A percentile compares a stretch with the other conserved stretches of the same genome.
These are phyloP conservation scores for Luscinia megarhynchos DNA, from an alignment of 2,797 vertebrate species.

Conservation along the genomic window DNA sequence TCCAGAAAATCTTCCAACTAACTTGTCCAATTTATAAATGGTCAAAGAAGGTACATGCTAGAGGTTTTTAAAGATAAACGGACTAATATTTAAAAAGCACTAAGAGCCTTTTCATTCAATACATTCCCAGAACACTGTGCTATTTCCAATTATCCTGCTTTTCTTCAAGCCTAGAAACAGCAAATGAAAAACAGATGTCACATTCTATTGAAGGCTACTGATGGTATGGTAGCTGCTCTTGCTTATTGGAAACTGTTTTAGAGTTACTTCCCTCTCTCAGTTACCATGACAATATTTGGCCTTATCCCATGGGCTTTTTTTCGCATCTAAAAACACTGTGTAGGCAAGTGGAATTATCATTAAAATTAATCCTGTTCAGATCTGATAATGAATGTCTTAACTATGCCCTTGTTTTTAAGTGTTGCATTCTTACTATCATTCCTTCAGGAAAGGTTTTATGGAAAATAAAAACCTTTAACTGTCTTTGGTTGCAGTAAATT, in stretches of 20 bases:
- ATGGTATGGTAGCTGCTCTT: slow-evolving; percentile 71
- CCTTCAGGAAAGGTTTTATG: not conserved
- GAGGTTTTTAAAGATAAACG: slow-evolving; percentile 69
- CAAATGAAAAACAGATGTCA: slow-evolving; percentile 81
- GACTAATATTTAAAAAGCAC: slow-evolving; percentile 64
- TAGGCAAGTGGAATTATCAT: slow-evolving; percentile 69
- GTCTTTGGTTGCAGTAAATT: not conserved
- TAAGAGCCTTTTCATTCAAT: slow-evolving; percentile 73
- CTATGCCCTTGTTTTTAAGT: slow-evolving; percentile 22
- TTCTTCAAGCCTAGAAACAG: slow-evolving; percentile 76
- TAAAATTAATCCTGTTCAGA: slow-evolving; percentile 65
- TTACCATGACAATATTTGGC: slow-evolving; percentile 78
- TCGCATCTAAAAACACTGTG: slow-evolving; percentile 61
- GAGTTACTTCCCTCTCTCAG: slow-evolving; percentile 71
- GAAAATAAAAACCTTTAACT: not conserved
- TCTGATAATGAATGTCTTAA: slow-evolving; percentile 44
- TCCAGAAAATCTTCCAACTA: slow-evolving; percentile 50
- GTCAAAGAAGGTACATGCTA: slow-evolving; percentile 66
- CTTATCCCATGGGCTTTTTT: slow-evolving; percentile 58
- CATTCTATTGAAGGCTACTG: slow-evolving; percentile 74
- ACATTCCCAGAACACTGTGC: slow-evolving; percentile 75
- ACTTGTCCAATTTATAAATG: slow-evolving; percentile 65
- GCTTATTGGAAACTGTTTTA: slow-evolving; percentile 74
- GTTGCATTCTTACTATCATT: slow-evolving; percentile 30
- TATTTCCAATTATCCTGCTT: slow-evolving; percentile 78